A percentile compares a stretch with the other conserved stretches of the same genome.
These are phyloP conservation scores for Drosophila equinoxialis DNA, from an alignment of 1,140 invertebrate species.

Conservation along the genomic window DNA sequence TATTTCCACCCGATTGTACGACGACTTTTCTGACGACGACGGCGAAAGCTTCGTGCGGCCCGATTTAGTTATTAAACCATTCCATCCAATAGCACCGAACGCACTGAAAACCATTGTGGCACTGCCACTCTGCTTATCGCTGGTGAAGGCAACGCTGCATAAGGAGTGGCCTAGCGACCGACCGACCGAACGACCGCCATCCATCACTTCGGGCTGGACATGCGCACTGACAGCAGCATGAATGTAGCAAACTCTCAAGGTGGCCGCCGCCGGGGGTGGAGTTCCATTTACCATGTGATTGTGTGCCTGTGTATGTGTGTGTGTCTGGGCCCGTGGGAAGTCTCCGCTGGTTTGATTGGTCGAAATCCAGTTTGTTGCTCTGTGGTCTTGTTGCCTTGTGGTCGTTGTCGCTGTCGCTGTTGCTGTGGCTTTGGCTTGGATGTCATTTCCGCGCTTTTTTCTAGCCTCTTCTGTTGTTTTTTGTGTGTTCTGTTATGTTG, in stretches of 20 bases:
- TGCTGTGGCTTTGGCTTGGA: background rate
- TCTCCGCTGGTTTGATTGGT: slow-evolving; percentile 65
- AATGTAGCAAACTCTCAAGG: slow-evolving; percentile 8
- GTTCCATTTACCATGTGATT: slow-evolving; percentile 28
- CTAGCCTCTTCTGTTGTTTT: slow-evolving; percentile 46
- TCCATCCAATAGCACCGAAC: slow-evolving; percentile 81
- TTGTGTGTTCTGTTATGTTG: slow-evolving; percentile 38
- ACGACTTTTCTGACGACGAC: slow-evolving; percentile 2
- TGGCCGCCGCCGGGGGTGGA: slow-evolving; percentile 57
- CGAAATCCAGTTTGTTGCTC: slow-evolving; percentile 30
- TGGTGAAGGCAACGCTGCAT: slow-evolving; percentile 10
- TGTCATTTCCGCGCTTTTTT: slow-evolving; percentile 53
- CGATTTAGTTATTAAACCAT: slow-evolving; percentile 69
- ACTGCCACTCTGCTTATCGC: slow-evolving; percentile 33
- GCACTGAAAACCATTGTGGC: slow-evolving; percentile 64
- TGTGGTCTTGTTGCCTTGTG: slow-evolving; percentile 48
- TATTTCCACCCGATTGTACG: slow-evolving; percentile 27
- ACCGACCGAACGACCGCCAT: slow-evolving; percentile 32
- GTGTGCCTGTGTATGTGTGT: too few relatives aligned
- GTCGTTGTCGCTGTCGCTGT: slow-evolving; percentile 38
- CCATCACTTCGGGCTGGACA: slow-evolving; percentile 50
- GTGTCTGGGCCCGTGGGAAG: slow-evolving; percentile 23
- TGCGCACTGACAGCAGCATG: slow-evolving; percentile 46
- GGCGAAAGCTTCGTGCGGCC: slow-evolving; percentile 41
- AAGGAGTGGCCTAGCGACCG: slow-evolving; percentile 65